Base-by-base conservation (phyloP, 2,113 vertebrate species). In the Morphnarchus princeps region DNA sequence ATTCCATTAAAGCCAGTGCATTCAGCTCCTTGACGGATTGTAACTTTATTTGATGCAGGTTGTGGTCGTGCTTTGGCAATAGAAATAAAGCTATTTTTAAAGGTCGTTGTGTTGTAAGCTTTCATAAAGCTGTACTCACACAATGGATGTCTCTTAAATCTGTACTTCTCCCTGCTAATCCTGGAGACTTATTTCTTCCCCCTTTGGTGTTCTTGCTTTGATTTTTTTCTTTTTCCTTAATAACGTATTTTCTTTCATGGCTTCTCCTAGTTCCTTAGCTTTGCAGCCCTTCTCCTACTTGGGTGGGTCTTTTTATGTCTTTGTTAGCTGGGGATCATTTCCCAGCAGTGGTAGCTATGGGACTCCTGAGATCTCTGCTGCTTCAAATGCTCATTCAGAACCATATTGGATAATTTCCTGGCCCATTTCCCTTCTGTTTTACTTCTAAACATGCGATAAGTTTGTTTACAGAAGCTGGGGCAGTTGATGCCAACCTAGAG, bases 101-200 rank as follows among this genome's bases (percentile, higher is more conserved):
- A 78, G 83, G 57, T 76, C 0, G 8, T 42, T 40, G 36, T 92
- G 62, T 82, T 93, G 84, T 90, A 95, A 89, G 91, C 82, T 88
- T 87, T 82, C 62, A 62, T 77, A 95, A 95, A 93, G 89, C 87
- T 66, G 74, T 77, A 71, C 54, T 95, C 62, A 47, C 78, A 91
- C 81, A 96, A 77, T 86, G 85, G 45, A 88, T 94, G 50, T 89
- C 79, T 95, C 89, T 87, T 87, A 93, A 95, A 91, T 94, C 82
- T 93, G 59, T 89, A 72, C 77, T 95, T 93, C 74, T 93, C 61
- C 54, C 47, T 73, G 62, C 66, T 96, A 93, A 96, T 96, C 95
- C 73, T 6, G 2, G 61, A 79, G 91, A 73, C 10, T 82, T 69
- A 71, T 7, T 96, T 91, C 70, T 87, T 94, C 55, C 25, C 61